Percentiles rank a stretch among this genome's conserved stretches.
These are phyloP conservation scores for Amblyraja radiata DNA, from an alignment of 2,797 vertebrate species.

Conservation along the genomic window DNA sequence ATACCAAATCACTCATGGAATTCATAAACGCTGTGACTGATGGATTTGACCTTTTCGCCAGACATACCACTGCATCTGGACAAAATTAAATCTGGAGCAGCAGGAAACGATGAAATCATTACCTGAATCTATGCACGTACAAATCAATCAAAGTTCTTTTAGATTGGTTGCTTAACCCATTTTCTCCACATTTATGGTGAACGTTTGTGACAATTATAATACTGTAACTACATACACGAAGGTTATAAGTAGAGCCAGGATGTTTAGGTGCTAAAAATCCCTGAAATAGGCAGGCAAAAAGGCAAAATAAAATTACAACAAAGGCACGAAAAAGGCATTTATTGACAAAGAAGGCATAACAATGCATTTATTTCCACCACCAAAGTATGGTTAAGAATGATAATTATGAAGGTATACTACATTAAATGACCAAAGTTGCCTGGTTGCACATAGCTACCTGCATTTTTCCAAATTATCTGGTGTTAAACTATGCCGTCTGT, in stretches of 20 bases:
- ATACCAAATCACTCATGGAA: not conserved
- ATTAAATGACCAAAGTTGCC: too few species aligned
- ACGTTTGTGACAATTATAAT: not conserved
- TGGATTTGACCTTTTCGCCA: not conserved
- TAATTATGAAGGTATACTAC: too few species aligned
- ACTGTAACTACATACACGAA: not conserved
- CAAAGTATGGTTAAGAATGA: too few species aligned
- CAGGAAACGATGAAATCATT: not conserved
- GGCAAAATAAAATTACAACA: too few species aligned
- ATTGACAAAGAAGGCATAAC: too few species aligned
- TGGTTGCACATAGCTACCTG: too few species aligned
- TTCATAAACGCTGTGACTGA: not conserved
- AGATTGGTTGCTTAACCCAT: not conserved
- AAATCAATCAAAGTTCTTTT: not conserved
- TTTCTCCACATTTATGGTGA: not conserved
- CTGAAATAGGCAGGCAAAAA: too few species aligned
- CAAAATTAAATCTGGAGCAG: not conserved
- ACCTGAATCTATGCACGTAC: not conserved
- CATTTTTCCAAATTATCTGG: too few species aligned
- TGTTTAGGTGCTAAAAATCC: too few species aligned
- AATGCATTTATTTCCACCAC: too few species aligned
- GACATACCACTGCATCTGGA: not conserved
- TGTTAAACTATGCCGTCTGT: too few species aligned
- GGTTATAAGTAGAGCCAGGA: not conserved
- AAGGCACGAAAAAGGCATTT: too few species aligned